phyloP scores from a whole-genome alignment of 37 sponge, comb jelly and placozoan genomes.

The Cladorhizidae sp. region DNA sequence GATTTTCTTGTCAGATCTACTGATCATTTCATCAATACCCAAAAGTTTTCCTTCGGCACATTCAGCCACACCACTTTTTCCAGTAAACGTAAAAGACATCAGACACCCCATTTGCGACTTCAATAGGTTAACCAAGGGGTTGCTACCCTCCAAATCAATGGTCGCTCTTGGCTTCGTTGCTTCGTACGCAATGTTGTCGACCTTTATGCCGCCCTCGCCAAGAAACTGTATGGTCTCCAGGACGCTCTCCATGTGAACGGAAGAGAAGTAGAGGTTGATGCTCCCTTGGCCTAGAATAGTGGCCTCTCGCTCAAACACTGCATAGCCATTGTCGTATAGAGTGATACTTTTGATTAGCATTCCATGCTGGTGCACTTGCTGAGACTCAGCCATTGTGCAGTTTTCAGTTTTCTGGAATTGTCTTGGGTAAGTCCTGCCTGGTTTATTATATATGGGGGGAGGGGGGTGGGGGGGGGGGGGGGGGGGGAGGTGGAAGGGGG shows the following conservation, averaged over 20 bases:
- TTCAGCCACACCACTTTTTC: constrained; percentile 6
- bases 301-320: constrained; percentile 77
- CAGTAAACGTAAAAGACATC: constrained; percentile 43
- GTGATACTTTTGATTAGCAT: constrained; percentile 82
- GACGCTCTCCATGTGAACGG: constrained; percentile 70
- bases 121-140: constrained; percentile 61
- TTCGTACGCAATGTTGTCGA: too few relatives aligned
- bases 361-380: constrained; percentile 12
- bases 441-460: too few relatives aligned
- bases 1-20: background rate
- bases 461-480: too few relatives aligned
- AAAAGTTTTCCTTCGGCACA: constrained; percentile 59
- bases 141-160: too few relatives aligned
- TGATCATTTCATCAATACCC: constrained; percentile 59
- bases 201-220: too few relatives aligned
- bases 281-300: constrained; percentile 68
- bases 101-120: constrained; percentile 37
- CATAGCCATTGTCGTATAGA: constrained; percentile 91
- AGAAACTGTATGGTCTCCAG: constrained; percentile 82
- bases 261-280: constrained; percentile 86
- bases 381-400: too few relatives aligned
- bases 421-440: too few relatives aligned
- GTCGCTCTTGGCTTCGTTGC: too few relatives aligned
- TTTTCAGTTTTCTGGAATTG: too few relatives aligned
- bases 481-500: too few relatives aligned